These are phyloP conservation scores for Campylomormyrus numenius DNA, from an alignment of 2,113 vertebrate genomes.

Conservation along the genomic window DNA sequence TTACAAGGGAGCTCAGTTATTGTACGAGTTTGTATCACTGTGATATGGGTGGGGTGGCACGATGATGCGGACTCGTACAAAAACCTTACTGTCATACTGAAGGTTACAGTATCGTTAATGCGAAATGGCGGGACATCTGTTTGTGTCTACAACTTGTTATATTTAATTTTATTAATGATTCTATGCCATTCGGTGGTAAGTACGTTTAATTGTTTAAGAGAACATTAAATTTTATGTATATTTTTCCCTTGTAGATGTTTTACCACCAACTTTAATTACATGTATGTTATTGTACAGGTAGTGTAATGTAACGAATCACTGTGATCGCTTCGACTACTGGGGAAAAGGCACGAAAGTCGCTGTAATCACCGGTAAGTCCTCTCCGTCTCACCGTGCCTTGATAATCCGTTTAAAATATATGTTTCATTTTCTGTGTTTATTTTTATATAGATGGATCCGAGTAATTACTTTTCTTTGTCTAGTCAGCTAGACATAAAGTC, in stretches of 20 bases:
- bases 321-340: not conserved
- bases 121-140: not conserved
- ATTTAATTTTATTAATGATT: not conserved
- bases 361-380: not conserved
- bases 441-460: not conserved
- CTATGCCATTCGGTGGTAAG: not conserved
- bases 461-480: not conserved
- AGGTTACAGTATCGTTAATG: not conserved
- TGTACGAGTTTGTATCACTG: not conserved
- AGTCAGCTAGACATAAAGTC: not conserved
- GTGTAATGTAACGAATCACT: not conserved
- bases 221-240: not conserved
- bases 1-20: not conserved
- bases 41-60: not conserved
- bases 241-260: not conserved
- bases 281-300: not conserved
- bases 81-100: not conserved
- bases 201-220: not conserved
- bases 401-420: not conserved
- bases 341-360: slow-evolving; percentile 11
- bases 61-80: not conserved
- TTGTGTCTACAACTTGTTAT: not conserved
- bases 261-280: not conserved
- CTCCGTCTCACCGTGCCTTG: not conserved
- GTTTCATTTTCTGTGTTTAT: not conserved